Conservation (phyloP, 2,113 vertebrate species). For the Acanthochromis polyacanthus region DNA sequence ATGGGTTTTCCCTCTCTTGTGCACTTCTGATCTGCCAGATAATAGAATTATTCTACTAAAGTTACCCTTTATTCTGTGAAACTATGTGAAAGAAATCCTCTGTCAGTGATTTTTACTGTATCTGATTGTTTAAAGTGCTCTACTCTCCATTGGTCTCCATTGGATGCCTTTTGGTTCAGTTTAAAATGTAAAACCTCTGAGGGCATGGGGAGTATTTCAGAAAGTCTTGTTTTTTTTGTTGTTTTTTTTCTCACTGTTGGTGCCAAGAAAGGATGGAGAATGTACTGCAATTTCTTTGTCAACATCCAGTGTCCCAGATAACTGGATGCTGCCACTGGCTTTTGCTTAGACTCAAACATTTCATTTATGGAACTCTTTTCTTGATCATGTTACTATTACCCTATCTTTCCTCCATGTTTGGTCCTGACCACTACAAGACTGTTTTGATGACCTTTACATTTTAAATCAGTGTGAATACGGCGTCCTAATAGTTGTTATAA, state of each 20-base stretch:
- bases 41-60: slow-evolving; percentile 12
- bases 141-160: slow-evolving; percentile 11
- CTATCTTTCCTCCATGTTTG: no score
- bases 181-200: slow-evolving; percentile 9
- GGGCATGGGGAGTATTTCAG: slow-evolving; percentile 34
- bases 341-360: no score
- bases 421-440: no score
- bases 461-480: no score
- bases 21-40: slow-evolving; percentile 20
- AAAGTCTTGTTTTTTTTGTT: no score
- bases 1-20: slow-evolving; percentile 8
- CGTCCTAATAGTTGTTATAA: no score
- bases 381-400: no score
- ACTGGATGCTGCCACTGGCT: no score
- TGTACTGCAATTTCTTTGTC: no score
- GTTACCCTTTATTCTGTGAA: slow-evolving; percentile 40
- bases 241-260: not conserved
- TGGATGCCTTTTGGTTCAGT: slow-evolving; percentile 37
- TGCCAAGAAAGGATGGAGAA: not conserved
- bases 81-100: not conserved
- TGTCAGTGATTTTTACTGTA: not conserved
- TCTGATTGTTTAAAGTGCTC: slow-evolving; percentile 31
- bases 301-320: no score
- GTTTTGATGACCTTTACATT: no score
- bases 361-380: no score